phyloP scores from a whole-genome alignment of 2,797 vertebrate species.

The Melanotaenia trifasciata region DNA sequence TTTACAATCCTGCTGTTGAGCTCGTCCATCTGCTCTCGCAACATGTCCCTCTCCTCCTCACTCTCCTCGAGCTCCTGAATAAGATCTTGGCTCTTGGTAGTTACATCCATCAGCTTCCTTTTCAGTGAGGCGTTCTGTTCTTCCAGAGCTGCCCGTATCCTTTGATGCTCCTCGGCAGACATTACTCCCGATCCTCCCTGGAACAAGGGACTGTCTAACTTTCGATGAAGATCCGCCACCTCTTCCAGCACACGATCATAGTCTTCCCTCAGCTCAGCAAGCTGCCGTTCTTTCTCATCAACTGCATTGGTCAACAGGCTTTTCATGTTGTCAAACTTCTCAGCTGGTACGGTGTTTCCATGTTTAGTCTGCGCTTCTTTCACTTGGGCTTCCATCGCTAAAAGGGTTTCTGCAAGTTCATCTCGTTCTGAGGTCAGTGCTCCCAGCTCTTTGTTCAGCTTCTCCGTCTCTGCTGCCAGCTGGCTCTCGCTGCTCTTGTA shows the following conservation, averaged over 20 bases:
- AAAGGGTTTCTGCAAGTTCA: slow-evolving; percentile 70
- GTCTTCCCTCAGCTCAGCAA: slow-evolving; percentile 86
- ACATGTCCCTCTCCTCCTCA: slow-evolving; percentile 82
- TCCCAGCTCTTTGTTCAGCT: slow-evolving; percentile 84
- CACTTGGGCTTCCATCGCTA: slow-evolving; percentile 82
- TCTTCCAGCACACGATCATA: slow-evolving; percentile 86
- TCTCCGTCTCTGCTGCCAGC: slow-evolving; percentile 86
- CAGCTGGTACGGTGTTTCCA: slow-evolving; percentile 78
- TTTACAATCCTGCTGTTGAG: slow-evolving; percentile 86
- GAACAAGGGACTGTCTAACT: slow-evolving; percentile 78
- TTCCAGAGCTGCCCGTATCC: slow-evolving; percentile 82
- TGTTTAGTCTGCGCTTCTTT: slow-evolving; percentile 81
- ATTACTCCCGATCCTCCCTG: slow-evolving; percentile 53
- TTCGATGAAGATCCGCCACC: slow-evolving; percentile 83
- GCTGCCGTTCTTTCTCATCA: slow-evolving; percentile 88
- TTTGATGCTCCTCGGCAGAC: slow-evolving; percentile 84
- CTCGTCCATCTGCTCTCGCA: slow-evolving; percentile 87
- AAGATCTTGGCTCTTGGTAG: slow-evolving; percentile 84
- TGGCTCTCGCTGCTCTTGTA: slow-evolving; percentile 89
- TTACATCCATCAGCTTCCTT: slow-evolving; percentile 85
- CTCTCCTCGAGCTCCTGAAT: slow-evolving; percentile 87
- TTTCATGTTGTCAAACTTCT: slow-evolving; percentile 94
- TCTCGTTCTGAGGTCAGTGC: slow-evolving; percentile 81
- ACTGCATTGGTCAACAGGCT: slow-evolving; percentile 87
- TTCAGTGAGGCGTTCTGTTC: slow-evolving; percentile 84